These are phyloP conservation scores for Lagocephalus sceleratus DNA, from an alignment of 2,797 vertebrate species.

Conservation along the genomic window DNA sequence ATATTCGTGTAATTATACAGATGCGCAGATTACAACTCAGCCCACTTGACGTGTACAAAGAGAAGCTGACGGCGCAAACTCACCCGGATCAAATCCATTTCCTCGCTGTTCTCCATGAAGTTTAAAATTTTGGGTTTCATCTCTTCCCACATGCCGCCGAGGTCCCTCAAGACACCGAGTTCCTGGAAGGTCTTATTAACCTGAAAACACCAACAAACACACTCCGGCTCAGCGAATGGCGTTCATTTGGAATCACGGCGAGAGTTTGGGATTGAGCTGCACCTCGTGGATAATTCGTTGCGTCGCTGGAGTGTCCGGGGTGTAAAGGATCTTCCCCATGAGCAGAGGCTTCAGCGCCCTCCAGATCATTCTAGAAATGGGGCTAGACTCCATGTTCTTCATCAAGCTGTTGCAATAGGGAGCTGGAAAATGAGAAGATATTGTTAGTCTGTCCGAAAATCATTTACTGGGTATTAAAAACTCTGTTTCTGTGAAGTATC, in stretches of 20 bases:
- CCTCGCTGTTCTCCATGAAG: conserved; percentile 91
- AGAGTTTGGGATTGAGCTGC: conserved; percentile 17
- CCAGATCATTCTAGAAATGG: conserved; percentile 97
- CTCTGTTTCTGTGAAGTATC: not conserved
- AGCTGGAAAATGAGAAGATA: conserved; percentile 66
- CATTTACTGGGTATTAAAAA: not conserved
- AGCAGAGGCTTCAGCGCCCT: conserved; percentile 93
- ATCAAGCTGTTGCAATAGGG: conserved; percentile 96
- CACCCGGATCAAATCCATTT: conserved; percentile 92
- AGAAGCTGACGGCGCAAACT: conserved; percentile 34
- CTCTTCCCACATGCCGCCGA: conserved; percentile 95
- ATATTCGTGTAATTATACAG: not conserved
- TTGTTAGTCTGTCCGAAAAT: not conserved
- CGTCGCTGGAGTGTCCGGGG: conserved; percentile 89
- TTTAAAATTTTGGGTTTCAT: conserved; percentile 87
- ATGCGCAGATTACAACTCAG: conserved; percentile 24
- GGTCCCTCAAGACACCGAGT: conserved; percentile 87
- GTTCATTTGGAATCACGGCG: not conserved
- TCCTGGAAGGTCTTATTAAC: conserved; percentile 98
- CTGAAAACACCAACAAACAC: conserved; percentile 59
- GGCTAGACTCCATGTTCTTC: conserved; percentile 90
- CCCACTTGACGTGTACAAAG: conserved; percentile 30
- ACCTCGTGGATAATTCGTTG: conserved; percentile 93
- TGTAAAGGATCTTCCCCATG: conserved; percentile 95
- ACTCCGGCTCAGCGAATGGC: not conserved